A percentile compares a stretch with the other conserved stretches of the same genome.
Conservation (phyloP, 2,888 invertebrate genomes). For the Chymomyza caudatula region DNA sequence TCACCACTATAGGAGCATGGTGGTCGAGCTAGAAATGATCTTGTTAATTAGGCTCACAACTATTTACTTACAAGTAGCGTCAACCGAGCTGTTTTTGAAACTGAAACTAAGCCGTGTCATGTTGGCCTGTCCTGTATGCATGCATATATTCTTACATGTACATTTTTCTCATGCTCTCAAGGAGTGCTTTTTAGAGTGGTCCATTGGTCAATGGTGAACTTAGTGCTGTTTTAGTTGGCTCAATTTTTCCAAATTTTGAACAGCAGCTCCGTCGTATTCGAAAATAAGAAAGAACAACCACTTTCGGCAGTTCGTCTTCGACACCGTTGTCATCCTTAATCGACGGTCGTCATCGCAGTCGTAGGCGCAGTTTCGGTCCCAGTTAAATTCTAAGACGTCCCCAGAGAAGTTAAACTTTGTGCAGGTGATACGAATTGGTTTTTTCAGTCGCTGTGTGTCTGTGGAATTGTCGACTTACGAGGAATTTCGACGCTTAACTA, state of each 20-base stretch:
- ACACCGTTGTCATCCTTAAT: slow-evolving; percentile 28
- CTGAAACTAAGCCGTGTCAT: slow-evolving; percentile 33
- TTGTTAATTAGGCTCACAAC: slow-evolving; percentile 73
- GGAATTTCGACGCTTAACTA: slow-evolving; percentile 73
- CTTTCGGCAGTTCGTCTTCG: slow-evolving; percentile 30
- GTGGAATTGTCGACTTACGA: slow-evolving; percentile 57
- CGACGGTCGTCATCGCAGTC: not conserved
- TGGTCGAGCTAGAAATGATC: slow-evolving; percentile 78
- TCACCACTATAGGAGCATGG: slow-evolving; percentile 42
- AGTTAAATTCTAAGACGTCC: slow-evolving; percentile 70
- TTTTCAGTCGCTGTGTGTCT: slow-evolving; percentile 21
- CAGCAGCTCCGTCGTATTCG: slow-evolving; percentile 19
- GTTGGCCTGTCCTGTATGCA: slow-evolving; percentile 18
- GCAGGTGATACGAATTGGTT: slow-evolving; percentile 56
- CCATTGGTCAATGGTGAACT: slow-evolving; percentile 60
- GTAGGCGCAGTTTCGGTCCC: not conserved
- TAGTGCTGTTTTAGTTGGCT: slow-evolving; percentile 49
- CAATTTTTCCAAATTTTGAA: slow-evolving; percentile 60
- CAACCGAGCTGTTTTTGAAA: slow-evolving; percentile 1
- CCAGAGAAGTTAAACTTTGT: slow-evolving; percentile 51
- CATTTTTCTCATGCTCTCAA: not conserved
- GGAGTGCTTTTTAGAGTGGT: not conserved
- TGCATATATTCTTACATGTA: slow-evolving; percentile 1
- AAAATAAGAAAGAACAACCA: slow-evolving; percentile 48
- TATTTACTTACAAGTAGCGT: slow-evolving; percentile 21